A percentile compares a stretch with the other conserved stretches of the same genome.
These are phyloP conservation scores for Eira barbara DNA, from an alignment of 2,113 vertebrate species.

Conservation along the genomic window DNA sequence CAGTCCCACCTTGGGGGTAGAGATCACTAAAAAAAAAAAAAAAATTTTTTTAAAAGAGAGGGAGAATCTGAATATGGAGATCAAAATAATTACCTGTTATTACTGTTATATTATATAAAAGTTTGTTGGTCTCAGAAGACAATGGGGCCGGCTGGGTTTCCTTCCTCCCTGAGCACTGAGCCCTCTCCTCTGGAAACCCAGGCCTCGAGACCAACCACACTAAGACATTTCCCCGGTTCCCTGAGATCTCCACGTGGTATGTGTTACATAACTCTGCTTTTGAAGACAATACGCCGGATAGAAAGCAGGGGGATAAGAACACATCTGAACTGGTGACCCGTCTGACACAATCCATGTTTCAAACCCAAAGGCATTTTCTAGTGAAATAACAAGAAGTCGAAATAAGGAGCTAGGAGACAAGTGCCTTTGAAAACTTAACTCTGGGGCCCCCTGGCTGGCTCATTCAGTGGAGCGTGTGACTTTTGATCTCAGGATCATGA, in stretches of 20 bases:
- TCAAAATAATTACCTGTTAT: constrained; percentile 23
- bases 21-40: not conserved
- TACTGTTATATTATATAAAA: constrained; percentile 9
- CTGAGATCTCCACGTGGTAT: not conserved
- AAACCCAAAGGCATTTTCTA: not conserved
- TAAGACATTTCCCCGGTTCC: not conserved
- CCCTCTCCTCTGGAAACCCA: constrained; percentile 35
- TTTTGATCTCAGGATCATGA: not conserved
- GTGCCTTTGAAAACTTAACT: not conserved
- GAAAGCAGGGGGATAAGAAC: not conserved
- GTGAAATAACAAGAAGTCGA: constrained; percentile 2
- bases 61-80: not conserved
- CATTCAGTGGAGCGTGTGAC: not conserved
- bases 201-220: not conserved
- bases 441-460: not conserved
- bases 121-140: not conserved
- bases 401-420: not conserved
- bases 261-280: not conserved
- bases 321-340: not conserved
- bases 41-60: too few species aligned
- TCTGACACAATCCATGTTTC: constrained; percentile 21
- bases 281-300: not conserved
- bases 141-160: not conserved
- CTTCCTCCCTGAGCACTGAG: constrained; percentile 22
- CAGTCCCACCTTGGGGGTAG: not conserved